These are phyloP conservation scores for Silvanus unidentatus DNA, from an alignment of 2,888 invertebrate species.

Conservation along the genomic window DNA sequence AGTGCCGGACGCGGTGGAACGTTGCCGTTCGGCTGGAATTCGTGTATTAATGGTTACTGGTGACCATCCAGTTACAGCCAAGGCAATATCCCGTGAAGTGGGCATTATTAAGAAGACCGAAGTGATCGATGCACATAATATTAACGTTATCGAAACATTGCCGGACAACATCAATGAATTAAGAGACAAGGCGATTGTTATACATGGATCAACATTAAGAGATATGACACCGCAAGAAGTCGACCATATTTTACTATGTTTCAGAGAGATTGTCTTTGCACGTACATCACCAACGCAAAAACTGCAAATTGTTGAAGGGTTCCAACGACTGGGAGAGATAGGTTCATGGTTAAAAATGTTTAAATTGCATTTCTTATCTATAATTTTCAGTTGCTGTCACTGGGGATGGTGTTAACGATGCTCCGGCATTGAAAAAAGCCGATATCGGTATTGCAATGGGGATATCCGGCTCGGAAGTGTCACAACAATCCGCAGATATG, in stretches of 20 bases:
- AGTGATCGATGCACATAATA: conserved; percentile 33
- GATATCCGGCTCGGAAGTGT: conserved; percentile 69
- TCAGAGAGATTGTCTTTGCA: conserved; percentile 61
- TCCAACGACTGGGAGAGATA: conserved; percentile 69
- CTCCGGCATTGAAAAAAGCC: conserved; percentile 76
- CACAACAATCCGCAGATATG: conserved; percentile 86
- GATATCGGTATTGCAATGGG: conserved; percentile 80
- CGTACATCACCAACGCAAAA: conserved; percentile 53
- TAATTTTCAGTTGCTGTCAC: conserved; percentile 67
- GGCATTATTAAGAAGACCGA: conserved; percentile 59
- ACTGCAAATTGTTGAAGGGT: conserved; percentile 68
- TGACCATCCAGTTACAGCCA: conserved; percentile 77
- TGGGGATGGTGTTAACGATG: conserved; percentile 85
- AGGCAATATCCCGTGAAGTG: conserved; percentile 68
- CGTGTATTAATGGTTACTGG: conserved; percentile 78
- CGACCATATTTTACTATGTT: conserved; percentile 52
- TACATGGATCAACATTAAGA: conserved; percentile 50
- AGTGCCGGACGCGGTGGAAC: conserved; percentile 60
- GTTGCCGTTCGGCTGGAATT: conserved; percentile 72
- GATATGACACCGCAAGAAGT: conserved; percentile 46
- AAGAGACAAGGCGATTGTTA: conserved; percentile 49
- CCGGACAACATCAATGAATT: conserved; percentile 27
- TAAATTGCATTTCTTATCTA: conserved; percentile 1
- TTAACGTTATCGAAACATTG: conserved; percentile 35
- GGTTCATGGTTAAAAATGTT: conserved; percentile 49